Evolutionary conservation across 2,888 invertebrate genomes (phyloP), one percentile per base, ranked within the genome.

Genomic region (Invenusta paracnida): DNA sequence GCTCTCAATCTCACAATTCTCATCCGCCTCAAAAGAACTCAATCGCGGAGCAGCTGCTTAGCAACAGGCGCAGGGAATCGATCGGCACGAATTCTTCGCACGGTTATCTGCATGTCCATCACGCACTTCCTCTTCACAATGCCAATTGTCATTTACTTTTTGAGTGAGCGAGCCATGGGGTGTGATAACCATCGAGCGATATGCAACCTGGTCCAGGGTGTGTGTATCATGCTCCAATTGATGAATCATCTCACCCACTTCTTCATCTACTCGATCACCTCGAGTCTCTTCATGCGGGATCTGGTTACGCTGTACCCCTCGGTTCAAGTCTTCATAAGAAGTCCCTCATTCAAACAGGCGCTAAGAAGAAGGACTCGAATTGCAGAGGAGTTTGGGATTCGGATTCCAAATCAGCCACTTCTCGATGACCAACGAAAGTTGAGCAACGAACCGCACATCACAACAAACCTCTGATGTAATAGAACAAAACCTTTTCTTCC

Each of bases 241-340:
- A 66, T 81, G 30, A 86, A 86, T 48, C 86, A 86, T 31, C 81
- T 86, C 25, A 86, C 81, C 23, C 86, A 86, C 31, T 81, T 86
- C 23, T 86, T 86, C 27, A 87, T 86, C 25, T 86, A 86, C 27
- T 86, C 85, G 5, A 67, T 79, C 2, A 86, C 86, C 27, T 86
- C 86, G 25, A 81, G 73, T 28, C 27, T 86, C 31, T 86, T 86
- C 81, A 86, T 87, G 30, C 17, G 87, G 25, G 86, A 86, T 29
- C 82, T 86, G 27, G 67, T 67, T 2, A 2, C 27, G 17, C 66
- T 84, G 67, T 84, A 67, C 31, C 84, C 84, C 1, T 84, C 67
- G 67, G 17, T 84, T 0, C 73, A 73, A 23, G 5, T n/a, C 25
- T 73, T 73, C 23, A 5, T 73, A 5, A 5, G 73, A 5, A 73